Conservation (phyloP, 2,113 vertebrate genomes). For the Himantopus leucocephalus region DNA sequence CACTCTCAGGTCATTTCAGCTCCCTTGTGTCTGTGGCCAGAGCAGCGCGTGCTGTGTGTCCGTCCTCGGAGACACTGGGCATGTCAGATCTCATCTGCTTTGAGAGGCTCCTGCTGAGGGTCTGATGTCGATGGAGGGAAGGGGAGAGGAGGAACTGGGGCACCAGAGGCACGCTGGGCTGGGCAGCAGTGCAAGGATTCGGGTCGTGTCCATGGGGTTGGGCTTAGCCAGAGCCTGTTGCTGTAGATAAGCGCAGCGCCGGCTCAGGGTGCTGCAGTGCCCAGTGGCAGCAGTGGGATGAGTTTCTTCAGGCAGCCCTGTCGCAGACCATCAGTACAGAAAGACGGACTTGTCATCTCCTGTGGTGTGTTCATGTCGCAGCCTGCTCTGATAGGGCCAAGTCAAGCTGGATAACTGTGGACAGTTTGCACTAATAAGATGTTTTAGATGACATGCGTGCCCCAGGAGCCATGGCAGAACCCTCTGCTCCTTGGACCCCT, state of each 20-base stretch:
- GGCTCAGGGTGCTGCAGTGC: not conserved
- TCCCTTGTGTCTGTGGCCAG: not conserved
- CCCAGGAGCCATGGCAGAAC: not conserved
- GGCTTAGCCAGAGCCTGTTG: not conserved
- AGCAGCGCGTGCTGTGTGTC: rapidly evolving
- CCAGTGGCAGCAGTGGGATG: not conserved
- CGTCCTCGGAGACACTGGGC: rapidly evolving
- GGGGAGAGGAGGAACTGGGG: not conserved
- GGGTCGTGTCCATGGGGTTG: rapidly evolving
- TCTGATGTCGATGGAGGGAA: not conserved
- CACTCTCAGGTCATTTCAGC: not conserved
- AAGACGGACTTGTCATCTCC: not conserved
- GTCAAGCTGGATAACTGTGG: not conserved
- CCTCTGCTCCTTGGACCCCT: not conserved
- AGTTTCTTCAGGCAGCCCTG: not conserved
- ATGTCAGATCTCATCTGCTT: not conserved
- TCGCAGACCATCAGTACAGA: not conserved
- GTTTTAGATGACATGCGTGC: not conserved
- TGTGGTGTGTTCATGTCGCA: not conserved
- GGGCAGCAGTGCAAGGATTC: not conserved
- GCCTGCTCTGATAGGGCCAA: not conserved
- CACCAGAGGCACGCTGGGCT: not conserved
- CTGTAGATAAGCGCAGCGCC: rapidly evolving
- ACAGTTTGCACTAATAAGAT: not conserved
- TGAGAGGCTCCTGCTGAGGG: not conserved